phyloP scores from a whole-genome alignment of 2,888 invertebrate species.

The Leptothorax acervorum region DNA sequence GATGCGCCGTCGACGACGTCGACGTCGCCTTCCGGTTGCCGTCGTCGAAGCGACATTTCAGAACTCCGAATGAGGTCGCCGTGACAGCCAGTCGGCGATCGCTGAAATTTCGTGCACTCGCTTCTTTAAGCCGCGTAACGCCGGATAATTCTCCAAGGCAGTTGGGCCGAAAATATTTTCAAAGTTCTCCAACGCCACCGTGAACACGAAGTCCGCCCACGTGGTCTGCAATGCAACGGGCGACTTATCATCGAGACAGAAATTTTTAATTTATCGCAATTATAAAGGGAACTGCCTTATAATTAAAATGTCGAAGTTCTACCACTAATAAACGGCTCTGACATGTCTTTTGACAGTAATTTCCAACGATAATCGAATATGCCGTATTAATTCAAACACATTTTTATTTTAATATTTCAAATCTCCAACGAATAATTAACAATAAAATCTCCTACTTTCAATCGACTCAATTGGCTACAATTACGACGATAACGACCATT shows the following conservation, averaged over 20 bases:
- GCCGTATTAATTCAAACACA: too few relatives aligned
- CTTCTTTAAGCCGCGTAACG: slow-evolving; percentile 86
- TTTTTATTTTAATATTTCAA: too few relatives aligned
- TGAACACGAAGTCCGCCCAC: slow-evolving; percentile 88
- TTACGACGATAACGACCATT: too few relatives aligned
- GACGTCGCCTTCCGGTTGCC: slow-evolving; percentile 6
- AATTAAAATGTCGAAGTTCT: too few relatives aligned
- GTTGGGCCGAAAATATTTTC: slow-evolving; percentile 86
- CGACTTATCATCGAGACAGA: neutral
- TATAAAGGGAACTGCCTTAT: neutral
- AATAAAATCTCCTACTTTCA: too few relatives aligned
- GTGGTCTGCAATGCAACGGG: slow-evolving; percentile 85
- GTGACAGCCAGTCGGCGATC: slow-evolving; percentile 87
- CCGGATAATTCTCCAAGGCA: slow-evolving; percentile 87
- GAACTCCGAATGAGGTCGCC: slow-evolving; percentile 87
- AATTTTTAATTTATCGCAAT: slow-evolving; percentile 7
- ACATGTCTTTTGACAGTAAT: too few relatives aligned
- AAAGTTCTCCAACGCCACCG: slow-evolving; percentile 87
- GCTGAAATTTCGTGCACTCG: slow-evolving; percentile 87
- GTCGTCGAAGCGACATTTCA: slow-evolving; percentile 77
- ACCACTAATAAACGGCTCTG: too few relatives aligned
- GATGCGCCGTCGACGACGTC: slow-evolving; percentile 18
- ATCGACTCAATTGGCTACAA: too few relatives aligned
- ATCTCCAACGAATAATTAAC: too few relatives aligned
- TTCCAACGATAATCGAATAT: too few relatives aligned